Evolutionary conservation across 2,888 invertebrate genomes (phyloP).

Genomic region (Julus scanicus): DNA sequence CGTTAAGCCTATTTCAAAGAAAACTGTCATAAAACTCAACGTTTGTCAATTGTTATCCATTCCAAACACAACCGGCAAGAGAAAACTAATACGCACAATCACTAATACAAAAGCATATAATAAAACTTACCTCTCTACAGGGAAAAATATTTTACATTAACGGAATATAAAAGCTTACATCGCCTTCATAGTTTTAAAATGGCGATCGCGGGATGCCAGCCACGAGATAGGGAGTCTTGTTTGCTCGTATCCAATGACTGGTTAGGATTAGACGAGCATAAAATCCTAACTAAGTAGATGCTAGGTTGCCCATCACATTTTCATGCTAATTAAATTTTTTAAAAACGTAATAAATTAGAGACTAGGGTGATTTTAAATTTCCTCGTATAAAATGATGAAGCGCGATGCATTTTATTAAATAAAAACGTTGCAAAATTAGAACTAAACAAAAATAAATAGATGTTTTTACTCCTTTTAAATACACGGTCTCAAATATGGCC

Average conservation of each 20-base stretch:
- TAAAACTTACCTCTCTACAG: neutral
- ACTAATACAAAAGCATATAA: neutral
- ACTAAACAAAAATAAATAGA: too few relatives aligned
- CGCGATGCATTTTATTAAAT: too few relatives aligned
- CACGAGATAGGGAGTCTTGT: slow-evolving; percentile 24
- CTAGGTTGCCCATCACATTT: too few relatives aligned
- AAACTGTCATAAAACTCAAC: neutral
- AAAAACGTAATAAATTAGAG: too few relatives aligned
- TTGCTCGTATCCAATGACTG: neutral
- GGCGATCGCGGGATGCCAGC: neutral
- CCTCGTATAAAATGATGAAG: too few relatives aligned
- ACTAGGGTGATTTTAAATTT: too few relatives aligned
- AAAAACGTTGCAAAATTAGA: too few relatives aligned
- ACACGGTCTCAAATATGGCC: too few relatives aligned
- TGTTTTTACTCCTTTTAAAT: too few relatives aligned
- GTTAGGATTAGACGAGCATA: neutral
- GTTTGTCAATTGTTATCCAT: neutral
- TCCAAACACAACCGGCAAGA: neutral
- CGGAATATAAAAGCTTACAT: neutral
- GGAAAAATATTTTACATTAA: slow-evolving; percentile 7
- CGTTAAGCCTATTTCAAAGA: slow-evolving; percentile 17
- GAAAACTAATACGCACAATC: neutral
- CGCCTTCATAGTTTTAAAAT: slow-evolving; percentile 4
- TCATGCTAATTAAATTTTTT: too few relatives aligned
- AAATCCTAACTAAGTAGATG: neutral